These are phyloP conservation scores for Dermatemys mawii DNA, from an alignment of 2,113 vertebrate species.

Conservation along the genomic window DNA sequence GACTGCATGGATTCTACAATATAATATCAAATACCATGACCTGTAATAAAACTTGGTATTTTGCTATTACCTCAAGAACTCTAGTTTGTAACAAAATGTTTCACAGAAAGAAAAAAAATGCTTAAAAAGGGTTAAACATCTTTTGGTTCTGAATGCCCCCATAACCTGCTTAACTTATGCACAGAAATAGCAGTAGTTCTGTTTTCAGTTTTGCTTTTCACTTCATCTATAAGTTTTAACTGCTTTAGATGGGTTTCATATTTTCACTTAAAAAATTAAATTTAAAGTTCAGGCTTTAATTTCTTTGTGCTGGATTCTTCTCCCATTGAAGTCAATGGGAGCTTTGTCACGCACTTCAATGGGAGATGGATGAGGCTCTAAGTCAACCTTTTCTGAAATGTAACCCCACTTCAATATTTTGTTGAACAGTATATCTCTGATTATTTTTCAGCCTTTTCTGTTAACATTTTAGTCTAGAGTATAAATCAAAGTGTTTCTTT, in stretches of 20 bases:
- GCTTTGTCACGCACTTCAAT: neutral
- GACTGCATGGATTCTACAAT: neutral
- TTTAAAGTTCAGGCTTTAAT: neutral
- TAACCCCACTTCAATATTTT: neutral
- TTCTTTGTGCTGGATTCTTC: neutral
- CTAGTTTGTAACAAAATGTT: neutral
- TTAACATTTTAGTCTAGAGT: neutral
- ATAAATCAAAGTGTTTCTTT: slow-evolving; percentile 48
- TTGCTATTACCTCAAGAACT: neutral
- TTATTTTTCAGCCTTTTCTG: slow-evolving; percentile 35
- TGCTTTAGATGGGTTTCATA: neutral
- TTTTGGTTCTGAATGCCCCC: neutral
- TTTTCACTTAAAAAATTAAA: neutral
- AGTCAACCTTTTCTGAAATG: neutral
- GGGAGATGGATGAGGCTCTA: neutral
- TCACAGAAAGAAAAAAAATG: neutral
- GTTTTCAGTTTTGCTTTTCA: neutral
- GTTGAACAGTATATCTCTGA: neutral
- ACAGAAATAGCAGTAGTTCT: neutral
- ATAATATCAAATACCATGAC: neutral
- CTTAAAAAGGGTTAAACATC: neutral
- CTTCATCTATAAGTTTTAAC: neutral
- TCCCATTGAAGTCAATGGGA: slow-evolving; percentile 23
- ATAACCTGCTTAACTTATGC: neutral
- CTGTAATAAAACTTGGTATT: neutral